phyloP scores from a whole-genome alignment of 2,113 vertebrate species.

The Gnathonemus longibarbis region DNA sequence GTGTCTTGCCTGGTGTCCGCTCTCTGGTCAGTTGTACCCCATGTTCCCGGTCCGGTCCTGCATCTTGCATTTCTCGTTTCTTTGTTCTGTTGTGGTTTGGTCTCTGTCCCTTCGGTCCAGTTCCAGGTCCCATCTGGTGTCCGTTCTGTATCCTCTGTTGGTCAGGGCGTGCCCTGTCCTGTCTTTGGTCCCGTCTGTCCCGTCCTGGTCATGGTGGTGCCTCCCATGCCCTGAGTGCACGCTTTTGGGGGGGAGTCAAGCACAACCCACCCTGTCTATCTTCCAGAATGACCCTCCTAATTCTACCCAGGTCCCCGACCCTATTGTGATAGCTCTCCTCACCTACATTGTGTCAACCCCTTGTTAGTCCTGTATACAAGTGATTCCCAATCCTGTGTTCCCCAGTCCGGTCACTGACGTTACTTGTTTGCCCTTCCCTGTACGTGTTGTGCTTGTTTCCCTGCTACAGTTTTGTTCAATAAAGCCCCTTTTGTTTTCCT shows the following conservation, averaged over 20 bases:
- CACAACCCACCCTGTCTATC: neutral
- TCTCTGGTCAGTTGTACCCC: neutral
- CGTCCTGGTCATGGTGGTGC: neutral
- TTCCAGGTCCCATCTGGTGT: neutral
- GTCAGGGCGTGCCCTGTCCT: neutral
- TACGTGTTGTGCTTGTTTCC: neutral
- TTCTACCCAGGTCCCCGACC: too few relatives aligned
- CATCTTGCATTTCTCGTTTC: too few relatives aligned
- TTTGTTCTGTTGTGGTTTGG: neutral
- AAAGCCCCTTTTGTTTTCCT: neutral
- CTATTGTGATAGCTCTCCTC: too few relatives aligned
- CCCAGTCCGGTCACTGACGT: neutral
- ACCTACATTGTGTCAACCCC: too few relatives aligned
- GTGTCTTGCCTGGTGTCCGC: neutral
- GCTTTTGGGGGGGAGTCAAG: neutral
- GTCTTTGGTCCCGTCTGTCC: neutral
- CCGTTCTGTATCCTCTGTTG: neutral
- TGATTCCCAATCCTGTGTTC: neutral
- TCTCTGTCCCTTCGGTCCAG: neutral
- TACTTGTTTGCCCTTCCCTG: neutral
- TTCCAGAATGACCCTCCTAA: neutral
- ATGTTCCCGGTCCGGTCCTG: neutral
- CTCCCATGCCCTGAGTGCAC: neutral
- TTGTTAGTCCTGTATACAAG: too few relatives aligned
- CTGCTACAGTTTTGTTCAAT: neutral